Evolutionary conservation across 2,888 invertebrate species (phyloP).

Genomic region (Pediacus dermestoides): DNA sequence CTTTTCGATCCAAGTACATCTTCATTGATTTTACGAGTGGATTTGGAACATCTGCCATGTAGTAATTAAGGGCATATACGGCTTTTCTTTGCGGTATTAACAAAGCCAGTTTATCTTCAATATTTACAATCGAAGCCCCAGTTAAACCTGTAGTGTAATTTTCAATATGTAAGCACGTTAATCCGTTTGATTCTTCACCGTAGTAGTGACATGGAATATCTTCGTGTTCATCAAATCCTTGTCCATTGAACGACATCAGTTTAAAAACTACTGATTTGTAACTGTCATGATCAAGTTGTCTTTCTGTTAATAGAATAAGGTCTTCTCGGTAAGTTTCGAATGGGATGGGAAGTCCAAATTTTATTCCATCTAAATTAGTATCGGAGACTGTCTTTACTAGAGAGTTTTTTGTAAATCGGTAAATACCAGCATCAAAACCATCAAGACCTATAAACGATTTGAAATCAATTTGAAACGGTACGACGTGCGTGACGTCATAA

Average conservation of each 20-base stretch:
- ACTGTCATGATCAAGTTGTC: slow-evolving; percentile 35
- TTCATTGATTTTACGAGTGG: slow-evolving; percentile 39
- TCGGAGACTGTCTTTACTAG: slow-evolving; percentile 33
- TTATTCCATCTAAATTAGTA: slow-evolving; percentile 37
- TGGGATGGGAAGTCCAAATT: slow-evolving; percentile 44
- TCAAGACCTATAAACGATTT: slow-evolving; percentile 45
- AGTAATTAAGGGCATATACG: slow-evolving; percentile 39
- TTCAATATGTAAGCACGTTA: slow-evolving; percentile 39
- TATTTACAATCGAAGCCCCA: slow-evolving; percentile 35
- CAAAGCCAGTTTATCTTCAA: slow-evolving; percentile 39
- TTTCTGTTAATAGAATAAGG: slow-evolving; percentile 48
- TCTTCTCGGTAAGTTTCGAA: slow-evolving; percentile 50
- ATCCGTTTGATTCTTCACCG: slow-evolving; percentile 35
- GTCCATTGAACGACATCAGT: slow-evolving; percentile 41
- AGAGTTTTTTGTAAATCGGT: slow-evolving; percentile 35
- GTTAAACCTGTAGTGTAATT: slow-evolving; percentile 32
- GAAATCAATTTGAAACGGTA: slow-evolving; percentile 43
- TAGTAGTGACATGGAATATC: slow-evolving; percentile 43
- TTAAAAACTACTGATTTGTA: slow-evolving; percentile 39
- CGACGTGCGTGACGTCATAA: slow-evolving; percentile 32
- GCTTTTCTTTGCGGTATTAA: slow-evolving; percentile 35
- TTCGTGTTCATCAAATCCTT: slow-evolving; percentile 43
- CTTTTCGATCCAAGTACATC: slow-evolving; percentile 35
- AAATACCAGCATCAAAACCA: slow-evolving; percentile 42
- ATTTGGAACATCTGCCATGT: slow-evolving; percentile 35